phyloP scores from a whole-genome alignment of 1,140 invertebrate species.

The Camponotus vicinus region DNA sequence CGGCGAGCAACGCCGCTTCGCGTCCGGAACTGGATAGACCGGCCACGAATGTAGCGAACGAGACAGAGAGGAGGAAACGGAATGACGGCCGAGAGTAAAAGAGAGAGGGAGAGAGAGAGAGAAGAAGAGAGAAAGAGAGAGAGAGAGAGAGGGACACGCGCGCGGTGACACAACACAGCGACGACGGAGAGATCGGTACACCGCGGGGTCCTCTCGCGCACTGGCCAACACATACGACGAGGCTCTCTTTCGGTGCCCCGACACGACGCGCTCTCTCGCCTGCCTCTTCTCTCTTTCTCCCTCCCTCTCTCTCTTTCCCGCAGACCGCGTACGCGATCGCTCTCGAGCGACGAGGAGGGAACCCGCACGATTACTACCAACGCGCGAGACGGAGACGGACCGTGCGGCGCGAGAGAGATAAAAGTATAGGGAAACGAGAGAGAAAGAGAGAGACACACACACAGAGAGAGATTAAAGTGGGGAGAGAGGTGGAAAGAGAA shows the following conservation, averaged over 20 bases:
- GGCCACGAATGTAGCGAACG: slow-evolving; percentile 19
- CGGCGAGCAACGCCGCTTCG: slow-evolving; percentile 37
- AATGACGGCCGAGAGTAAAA: neutral
- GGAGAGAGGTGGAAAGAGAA: slow-evolving; percentile 20
- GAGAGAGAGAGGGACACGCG: neutral
- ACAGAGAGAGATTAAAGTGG: slow-evolving; percentile 43
- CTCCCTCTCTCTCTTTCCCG: slow-evolving; percentile 2
- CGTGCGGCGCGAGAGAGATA: slow-evolving; percentile 19
- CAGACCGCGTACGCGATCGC: slow-evolving; percentile 8
- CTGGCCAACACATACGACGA: slow-evolving; percentile 66
- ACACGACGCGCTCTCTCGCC: slow-evolving; percentile 57
- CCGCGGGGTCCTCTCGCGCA: slow-evolving; percentile 77
- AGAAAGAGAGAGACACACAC: slow-evolving; percentile 54
- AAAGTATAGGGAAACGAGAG: slow-evolving; percentile 14
- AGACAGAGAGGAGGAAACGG: slow-evolving; percentile 3
- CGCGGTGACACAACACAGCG: slow-evolving; percentile 53
- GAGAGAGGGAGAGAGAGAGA: neutral
- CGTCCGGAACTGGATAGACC: slow-evolving; percentile 15
- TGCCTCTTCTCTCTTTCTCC: slow-evolving; percentile 19
- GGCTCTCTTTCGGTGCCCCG: slow-evolving; percentile 62
- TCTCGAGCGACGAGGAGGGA: slow-evolving; percentile 44
- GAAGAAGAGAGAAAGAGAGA: neutral
- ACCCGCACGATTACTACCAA: slow-evolving; percentile 23
- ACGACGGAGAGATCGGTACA: slow-evolving; percentile 73
- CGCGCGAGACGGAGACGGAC: slow-evolving; percentile 62